Evolutionary conservation across 2,888 invertebrate genomes (phyloP), one percentile per base, ranked within the genome.

Genomic region (Tinea pellionella): DNA sequence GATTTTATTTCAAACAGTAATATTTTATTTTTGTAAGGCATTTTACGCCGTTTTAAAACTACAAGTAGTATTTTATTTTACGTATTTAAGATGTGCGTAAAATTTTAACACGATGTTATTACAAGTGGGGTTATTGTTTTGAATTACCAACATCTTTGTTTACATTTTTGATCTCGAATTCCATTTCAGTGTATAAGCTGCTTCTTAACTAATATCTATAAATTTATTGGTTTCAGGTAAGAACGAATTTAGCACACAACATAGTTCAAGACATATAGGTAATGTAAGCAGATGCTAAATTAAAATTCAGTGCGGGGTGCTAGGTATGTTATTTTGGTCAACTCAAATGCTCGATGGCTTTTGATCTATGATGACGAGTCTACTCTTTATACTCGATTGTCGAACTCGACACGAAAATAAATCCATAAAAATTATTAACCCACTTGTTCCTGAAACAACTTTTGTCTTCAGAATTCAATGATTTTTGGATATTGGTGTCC

Each of bases 281-380:
- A 47, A 47, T 47, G 47, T 47, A 47, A 73, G 73, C 65, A 72
- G 73, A 70, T 64, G 59, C 61, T 65, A 66, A 67, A 65, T 67
- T 65, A 65, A 68, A 69, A 69, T 67, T 65, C 63, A n/a, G n/a
- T n/a, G 67, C 63, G 62, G 66, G 63, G 65, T 65, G 61, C 65
- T 68, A 67, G 61, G 60, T 43, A 18, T 66, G 62, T 47, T 47
- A 47, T 47, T 47, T 47, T 47, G 47, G 47, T 15, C 47, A 9
- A 9, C 47, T 47, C 47, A 47, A 7, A 15, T 47, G 47, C 47
- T 7, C 8, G 47, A 9, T 47, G 8, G 15, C 47, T 47, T 24
- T 47, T 47, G 47, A 47, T 15, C 15, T 47, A 2, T 37, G 47
- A 2, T 47, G 16, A n/a, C 2, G 47, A 4, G 47, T 47, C 15